Evolutionary conservation across 2,888 invertebrate species (phyloP), one percentile per base, ranked within the genome.

Genomic region (Clivina fossor): DNA sequence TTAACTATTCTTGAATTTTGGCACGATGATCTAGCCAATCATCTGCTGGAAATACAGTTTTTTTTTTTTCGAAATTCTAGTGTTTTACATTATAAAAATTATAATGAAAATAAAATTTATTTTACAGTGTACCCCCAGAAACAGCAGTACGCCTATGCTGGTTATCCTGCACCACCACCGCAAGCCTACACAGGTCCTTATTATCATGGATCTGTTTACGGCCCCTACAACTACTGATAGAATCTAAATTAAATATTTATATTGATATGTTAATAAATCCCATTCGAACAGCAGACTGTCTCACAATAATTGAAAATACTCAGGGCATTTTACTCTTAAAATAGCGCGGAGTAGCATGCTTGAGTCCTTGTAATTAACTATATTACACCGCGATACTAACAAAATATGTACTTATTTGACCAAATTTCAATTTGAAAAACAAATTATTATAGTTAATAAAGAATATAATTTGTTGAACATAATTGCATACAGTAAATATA

Each of bases 161-260:
- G 91, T 57, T 92, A 93, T 74, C 89, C 90, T 54, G 78, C 81
- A 53, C 81, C 84, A 37, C 87, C 88, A 0, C 85, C 84, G 49
- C 85, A 83, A 60, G 87, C 90, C 49, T 93, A 93, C 76, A 88
- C 92, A 56, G 89, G 88, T 32, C 90, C 90, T 30, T 91, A 91
- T 24, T 90, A 90, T 69, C 93, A 93, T 76, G 92, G 92, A 68
- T 91, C 93, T 47, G 93, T 93, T 71, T 93, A 93, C 73, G 92
- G 90, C 49, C 93, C 92, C 46, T 93, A 93, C 80, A 93, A 93
- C 78, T 93, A 93, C 78, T 93, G 83, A 85, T 70, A 40, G 40
- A 58, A 43, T 16, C n/a, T 5, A 58, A 47, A 24, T 37, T 18
- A 18, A 40, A 24, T 40, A 9, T 19, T 19, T 19, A 26, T 11